Evolutionary conservation across 2,797 vertebrate species (phyloP), one percentile per base, ranked within the genome.

Genomic region (Botia kubotai): DNA sequence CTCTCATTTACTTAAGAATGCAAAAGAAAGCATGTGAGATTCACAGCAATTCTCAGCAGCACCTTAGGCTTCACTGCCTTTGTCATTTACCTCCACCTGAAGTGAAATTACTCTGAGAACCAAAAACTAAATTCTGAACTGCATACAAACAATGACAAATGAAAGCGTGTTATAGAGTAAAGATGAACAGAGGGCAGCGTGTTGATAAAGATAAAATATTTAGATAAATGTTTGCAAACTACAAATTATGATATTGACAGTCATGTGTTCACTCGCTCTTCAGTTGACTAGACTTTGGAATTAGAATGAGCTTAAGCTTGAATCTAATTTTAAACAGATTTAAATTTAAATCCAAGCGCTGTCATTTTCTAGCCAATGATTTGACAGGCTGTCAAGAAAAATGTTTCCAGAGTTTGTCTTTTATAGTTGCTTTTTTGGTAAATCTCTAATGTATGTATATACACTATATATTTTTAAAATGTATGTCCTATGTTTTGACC

Each of bases 81-180:
- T 85, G 83, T 66, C 50, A 73, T 73, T 73, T 73, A 39, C 36
- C 12, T 85, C 26, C 72, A 85, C 87, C 82, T 84, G 83, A 85
- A 86, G 88, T 90, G 87, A 87, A 86, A 89, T 89, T 82, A 87
- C 65, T 75, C 39, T 86, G 87, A 88, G 86, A 87, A 86, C 79
- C 82, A 3, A 75, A 84, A 72, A 48, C 83, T 83, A 84, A 85
- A 88, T 85, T 83, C 87, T 83, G 88, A 89, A 85, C 84, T 79
- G 62, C 72, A 82, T 82, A 82, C 76, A 89, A 88, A 87, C 65
- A 26, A 2, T 21, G 50, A 57, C 33, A 75, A 85, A 72, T 75
- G 23, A 81, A 87, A 62, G 23, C 16, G 33, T 36, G 16, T 4
- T 13, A 48, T 57, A 23, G n/a, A 17, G 68, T 72, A 66, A 62